Evolutionary conservation across 2,888 invertebrate species (phyloP).

Genomic region (Agrotis ipsilon): DNA sequence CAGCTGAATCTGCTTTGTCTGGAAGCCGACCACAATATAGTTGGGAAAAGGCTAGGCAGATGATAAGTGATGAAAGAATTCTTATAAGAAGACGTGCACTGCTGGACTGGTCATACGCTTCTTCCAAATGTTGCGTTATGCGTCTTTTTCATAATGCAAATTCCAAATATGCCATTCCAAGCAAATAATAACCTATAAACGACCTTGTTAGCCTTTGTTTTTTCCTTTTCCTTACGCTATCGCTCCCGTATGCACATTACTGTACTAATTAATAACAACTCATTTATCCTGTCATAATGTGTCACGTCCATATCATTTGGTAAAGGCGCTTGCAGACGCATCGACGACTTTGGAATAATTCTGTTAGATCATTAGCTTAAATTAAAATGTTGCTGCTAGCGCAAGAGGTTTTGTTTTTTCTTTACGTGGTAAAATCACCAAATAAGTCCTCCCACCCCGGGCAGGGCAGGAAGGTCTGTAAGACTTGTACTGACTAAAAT

Average conservation of each 20-base stretch:
- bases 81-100: neutral
- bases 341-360: neutral
- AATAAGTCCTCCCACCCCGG: too few relatives aligned
- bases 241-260: slow-evolving; percentile 23
- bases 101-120: neutral
- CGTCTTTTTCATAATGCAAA: neutral
- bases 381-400: neutral
- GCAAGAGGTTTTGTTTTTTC: too few relatives aligned
- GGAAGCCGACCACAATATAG: too few relatives aligned
- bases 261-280: slow-evolving; percentile 53
- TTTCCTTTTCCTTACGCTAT: slow-evolving; percentile 44
- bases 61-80: neutral
- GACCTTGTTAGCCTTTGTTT: slow-evolving; percentile 39
- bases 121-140: neutral
- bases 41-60: too few relatives aligned
- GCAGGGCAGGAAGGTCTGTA: too few relatives aligned
- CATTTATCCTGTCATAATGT: slow-evolving; percentile 57
- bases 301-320: slow-evolving; percentile 43
- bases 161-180: neutral
- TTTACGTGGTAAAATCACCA: too few relatives aligned
- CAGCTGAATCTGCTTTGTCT: too few relatives aligned
- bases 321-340: slow-evolving; percentile 27
- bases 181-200: neutral
- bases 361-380: slow-evolving; percentile 6
- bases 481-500: too few relatives aligned